Conservation (phyloP, 2,113 vertebrate species). For the Hemibagrus wyckioides region DNA sequence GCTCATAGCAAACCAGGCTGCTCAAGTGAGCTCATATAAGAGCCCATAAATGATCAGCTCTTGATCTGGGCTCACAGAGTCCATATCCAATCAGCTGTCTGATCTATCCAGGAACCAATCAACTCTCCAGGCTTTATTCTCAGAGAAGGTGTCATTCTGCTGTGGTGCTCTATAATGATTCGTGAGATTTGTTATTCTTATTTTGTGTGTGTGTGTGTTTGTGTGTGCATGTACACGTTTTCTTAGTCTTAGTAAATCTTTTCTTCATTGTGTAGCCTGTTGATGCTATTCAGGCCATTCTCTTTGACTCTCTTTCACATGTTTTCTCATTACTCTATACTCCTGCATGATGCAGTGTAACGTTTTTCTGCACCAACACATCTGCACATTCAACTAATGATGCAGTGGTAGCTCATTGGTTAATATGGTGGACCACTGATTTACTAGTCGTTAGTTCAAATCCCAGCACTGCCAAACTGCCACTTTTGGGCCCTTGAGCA, state of each 20-base stretch:
- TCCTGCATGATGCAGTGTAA: background rate
- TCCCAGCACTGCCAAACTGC: background rate
- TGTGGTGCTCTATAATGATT: slow-evolving; percentile 3
- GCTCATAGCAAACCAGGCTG: background rate
- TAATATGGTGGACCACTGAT: background rate
- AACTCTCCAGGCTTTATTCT: background rate
- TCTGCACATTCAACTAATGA: background rate
- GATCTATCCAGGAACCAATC: background rate
- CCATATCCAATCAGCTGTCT: slow-evolving; percentile 6
- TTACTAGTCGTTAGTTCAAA: background rate
- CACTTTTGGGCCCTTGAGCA: background rate
- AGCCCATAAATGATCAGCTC: slow-evolving; percentile 4
- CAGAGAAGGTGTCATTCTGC: background rate
- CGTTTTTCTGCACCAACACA: slow-evolving; percentile 3
- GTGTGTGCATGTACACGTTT: background rate
- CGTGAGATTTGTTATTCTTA: background rate
- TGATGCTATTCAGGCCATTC: slow-evolving; percentile 23
- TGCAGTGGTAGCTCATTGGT: background rate
- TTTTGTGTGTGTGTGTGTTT: background rate
- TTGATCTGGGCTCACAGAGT: background rate
- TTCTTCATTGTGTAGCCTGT: slow-evolving; percentile 9
- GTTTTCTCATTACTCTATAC: background rate
- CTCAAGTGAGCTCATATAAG: background rate
- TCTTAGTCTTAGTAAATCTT: slow-evolving; percentile 17
- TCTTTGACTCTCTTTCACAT: slow-evolving; percentile 6